A percentile compares a stretch with the other conserved stretches of the same genome.
Conservation (phyloP, 2,113 vertebrate species). For the Mesembrinibis cayennensis region DNA sequence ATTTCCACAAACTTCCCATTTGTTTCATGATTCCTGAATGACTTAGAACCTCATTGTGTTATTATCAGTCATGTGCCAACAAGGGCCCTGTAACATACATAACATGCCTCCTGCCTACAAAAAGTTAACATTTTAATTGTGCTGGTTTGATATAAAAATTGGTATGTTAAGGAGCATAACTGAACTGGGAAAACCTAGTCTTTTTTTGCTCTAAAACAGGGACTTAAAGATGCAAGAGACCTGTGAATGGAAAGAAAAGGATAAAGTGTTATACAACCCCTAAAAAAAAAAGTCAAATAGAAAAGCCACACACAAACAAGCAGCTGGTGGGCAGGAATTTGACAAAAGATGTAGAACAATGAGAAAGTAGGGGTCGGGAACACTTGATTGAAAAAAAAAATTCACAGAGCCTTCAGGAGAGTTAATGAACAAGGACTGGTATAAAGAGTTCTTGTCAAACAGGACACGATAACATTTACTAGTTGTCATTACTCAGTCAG, state of each 20-base stretch:
- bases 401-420: neutral
- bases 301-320: neutral
- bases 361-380: neutral
- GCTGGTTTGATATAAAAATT: neutral
- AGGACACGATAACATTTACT: neutral
- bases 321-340: neutral
- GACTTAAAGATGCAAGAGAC: neutral
- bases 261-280: neutral
- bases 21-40: neutral
- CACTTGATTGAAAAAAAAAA: neutral
- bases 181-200: neutral
- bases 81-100: neutral
- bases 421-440: neutral
- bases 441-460: neutral
- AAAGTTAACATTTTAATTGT: neutral
- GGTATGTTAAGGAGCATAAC: neutral
- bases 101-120: neutral
- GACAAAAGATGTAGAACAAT: neutral
- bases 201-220: neutral
- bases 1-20: neutral
- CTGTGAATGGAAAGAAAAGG: neutral
- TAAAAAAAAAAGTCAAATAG: neutral
- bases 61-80: neutral
- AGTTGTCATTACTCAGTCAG: neutral
- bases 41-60: neutral